phyloP scores from a whole-genome alignment of 2,113 vertebrate genomes.

The Turnix velox region DNA sequence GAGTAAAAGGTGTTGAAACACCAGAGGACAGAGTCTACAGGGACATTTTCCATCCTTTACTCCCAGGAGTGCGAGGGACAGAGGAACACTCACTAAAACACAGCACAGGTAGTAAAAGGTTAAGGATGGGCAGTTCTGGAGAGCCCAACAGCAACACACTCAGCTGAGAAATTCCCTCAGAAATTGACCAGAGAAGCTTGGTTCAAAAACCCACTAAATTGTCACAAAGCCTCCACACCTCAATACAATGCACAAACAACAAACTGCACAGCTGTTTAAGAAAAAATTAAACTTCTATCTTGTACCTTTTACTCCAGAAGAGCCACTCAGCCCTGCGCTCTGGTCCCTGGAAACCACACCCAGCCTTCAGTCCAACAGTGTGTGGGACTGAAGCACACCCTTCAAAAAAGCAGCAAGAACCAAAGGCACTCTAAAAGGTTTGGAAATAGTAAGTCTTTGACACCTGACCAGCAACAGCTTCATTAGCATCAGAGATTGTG shows the following conservation, averaged over 20 bases:
- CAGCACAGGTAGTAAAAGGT: not conserved
- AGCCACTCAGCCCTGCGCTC: not conserved
- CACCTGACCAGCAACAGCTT: not conserved
- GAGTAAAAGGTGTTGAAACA: not conserved
- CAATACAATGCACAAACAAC: not conserved
- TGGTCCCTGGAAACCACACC: not conserved
- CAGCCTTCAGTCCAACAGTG: not conserved
- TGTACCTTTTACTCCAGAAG: not conserved
- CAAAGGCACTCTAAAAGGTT: not conserved
- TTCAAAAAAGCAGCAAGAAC: not conserved
- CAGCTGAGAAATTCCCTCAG: not conserved
- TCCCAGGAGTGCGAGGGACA: not conserved
- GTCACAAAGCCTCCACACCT: rapidly evolving
- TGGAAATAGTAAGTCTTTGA: not conserved
- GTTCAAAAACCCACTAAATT: not conserved
- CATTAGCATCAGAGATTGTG: not conserved
- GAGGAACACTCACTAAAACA: not conserved
- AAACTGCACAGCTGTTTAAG: not conserved
- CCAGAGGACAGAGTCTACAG: not conserved
- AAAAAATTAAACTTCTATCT: not conserved
- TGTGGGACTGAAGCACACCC: not conserved
- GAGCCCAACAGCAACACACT: not conserved
- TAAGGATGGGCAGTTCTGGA: not conserved
- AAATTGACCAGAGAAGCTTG: not conserved
- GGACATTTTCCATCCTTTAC: not conserved